These are phyloP conservation scores for Cryptophagus acutangulus DNA, from an alignment of 2,888 invertebrate species.

Conservation along the genomic window DNA sequence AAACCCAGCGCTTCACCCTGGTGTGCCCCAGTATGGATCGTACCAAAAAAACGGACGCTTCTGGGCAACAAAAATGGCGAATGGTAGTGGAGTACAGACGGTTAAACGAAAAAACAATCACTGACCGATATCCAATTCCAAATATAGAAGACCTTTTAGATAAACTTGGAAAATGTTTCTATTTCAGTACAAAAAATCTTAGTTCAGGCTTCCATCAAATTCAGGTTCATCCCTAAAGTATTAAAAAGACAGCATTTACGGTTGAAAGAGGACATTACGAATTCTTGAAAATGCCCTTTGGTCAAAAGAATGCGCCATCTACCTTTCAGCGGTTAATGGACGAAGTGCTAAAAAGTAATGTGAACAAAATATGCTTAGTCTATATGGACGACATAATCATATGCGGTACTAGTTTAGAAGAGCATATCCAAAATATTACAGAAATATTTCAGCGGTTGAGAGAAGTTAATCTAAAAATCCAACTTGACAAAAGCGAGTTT, in stretches of 20 bases:
- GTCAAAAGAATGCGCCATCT: not conserved
- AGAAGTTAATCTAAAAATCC: slow-evolving; percentile 17
- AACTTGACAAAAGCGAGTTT: slow-evolving; percentile 18
- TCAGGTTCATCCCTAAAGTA: not conserved
- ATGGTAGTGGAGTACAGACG: slow-evolving; percentile 9
- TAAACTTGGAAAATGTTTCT: slow-evolving; percentile 1
- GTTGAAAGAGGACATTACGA: not conserved
- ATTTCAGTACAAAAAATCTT: slow-evolving; percentile 2
- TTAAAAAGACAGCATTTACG: not conserved
- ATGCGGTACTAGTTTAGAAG: slow-evolving; percentile 15
- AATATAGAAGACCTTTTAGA: slow-evolving; percentile 8
- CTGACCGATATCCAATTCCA: slow-evolving; percentile 8
- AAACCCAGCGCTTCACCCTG: slow-evolving; percentile 7
- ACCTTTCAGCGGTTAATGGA: not conserved
- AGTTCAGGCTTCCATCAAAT: slow-evolving; percentile 4
- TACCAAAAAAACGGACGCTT: slow-evolving; percentile 6
- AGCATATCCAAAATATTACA: slow-evolving; percentile 16
- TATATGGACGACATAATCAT: slow-evolving; percentile 21
- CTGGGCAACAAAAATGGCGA: slow-evolving; percentile 9
- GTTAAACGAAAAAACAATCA: slow-evolving; percentile 9
- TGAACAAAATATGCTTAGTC: slow-evolving; percentile 16
- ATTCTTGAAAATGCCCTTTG: not conserved
- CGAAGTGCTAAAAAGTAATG: slow-evolving; percentile 2
- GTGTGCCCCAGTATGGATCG: slow-evolving; percentile 8
- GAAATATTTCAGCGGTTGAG: slow-evolving; percentile 15